Percentiles rank a stretch among this genome's conserved stretches.
Conservation (phyloP, 2,888 invertebrate genomes). For the Leptopilina myrica region DNA sequence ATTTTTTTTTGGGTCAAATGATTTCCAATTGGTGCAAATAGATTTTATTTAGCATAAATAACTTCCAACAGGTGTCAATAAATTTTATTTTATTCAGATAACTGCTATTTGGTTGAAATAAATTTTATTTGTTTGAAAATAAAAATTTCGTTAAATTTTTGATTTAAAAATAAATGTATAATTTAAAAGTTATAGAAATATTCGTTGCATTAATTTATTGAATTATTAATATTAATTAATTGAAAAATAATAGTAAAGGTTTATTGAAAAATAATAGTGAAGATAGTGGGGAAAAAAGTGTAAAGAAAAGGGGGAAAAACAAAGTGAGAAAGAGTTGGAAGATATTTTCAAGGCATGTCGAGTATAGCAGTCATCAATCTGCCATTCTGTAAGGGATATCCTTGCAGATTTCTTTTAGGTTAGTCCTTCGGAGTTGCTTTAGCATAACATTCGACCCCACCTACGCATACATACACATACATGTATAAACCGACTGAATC, state of each 20-base stretch:
- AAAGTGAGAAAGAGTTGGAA: conserved; percentile 30
- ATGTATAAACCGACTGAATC: conserved; percentile 43
- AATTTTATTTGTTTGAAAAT: too few relatives aligned
- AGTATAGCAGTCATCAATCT: conserved; percentile 37
- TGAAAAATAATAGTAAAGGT: background rate
- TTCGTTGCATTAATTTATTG: too few relatives aligned
- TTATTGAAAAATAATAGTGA: background rate
- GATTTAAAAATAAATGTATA: too few relatives aligned
- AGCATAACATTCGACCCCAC: conserved; percentile 59
- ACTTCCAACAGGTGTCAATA: too few relatives aligned
- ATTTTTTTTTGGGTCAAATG: too few relatives aligned
- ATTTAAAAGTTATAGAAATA: too few relatives aligned
- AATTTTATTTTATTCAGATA: too few relatives aligned
- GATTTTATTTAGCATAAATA: too few relatives aligned
- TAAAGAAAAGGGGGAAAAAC: background rate
- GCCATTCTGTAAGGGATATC: conserved; percentile 40
- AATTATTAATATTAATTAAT: too few relatives aligned
- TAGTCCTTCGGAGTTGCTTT: conserved; percentile 52
- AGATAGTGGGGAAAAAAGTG: background rate
- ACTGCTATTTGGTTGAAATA: too few relatives aligned
- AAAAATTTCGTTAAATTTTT: too few relatives aligned
- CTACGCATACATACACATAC: conserved; percentile 47
- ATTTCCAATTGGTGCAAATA: too few relatives aligned
- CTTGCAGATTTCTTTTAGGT: conserved; percentile 38
- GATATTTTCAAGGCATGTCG: conserved; percentile 24